Percentiles rank a stretch among this genome's conserved stretches.
These are phyloP conservation scores for Acromyrmex echinatior DNA, from an alignment of 1,140 invertebrate species.

Conservation along the genomic window DNA sequence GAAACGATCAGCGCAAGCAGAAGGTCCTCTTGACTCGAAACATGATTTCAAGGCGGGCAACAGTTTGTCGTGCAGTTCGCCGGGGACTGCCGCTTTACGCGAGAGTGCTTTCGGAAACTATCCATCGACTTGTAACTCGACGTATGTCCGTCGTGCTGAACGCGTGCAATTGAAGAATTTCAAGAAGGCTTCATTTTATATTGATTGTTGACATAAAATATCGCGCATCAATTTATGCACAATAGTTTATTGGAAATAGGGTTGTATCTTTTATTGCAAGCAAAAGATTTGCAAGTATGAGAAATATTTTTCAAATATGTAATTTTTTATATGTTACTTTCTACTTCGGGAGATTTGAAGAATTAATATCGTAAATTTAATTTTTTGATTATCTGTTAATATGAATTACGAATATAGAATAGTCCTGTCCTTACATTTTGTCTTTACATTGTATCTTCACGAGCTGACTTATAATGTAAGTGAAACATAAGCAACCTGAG, in stretches of 20 bases:
- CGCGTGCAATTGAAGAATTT: constrained; percentile 38
- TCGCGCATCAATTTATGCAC: not conserved
- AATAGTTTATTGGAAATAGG: not conserved
- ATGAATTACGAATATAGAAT: not conserved
- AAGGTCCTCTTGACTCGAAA: constrained; percentile 58
- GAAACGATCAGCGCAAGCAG: constrained; percentile 65
- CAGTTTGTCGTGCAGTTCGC: constrained; percentile 73
- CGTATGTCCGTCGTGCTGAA: constrained; percentile 19
- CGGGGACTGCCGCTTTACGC: constrained; percentile 46
- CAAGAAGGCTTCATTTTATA: constrained; percentile 18
- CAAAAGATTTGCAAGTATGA: not conserved
- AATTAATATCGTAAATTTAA: not conserved
- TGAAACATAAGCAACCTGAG: constrained; percentile 40
- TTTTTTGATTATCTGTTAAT: not conserved
- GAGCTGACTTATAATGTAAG: constrained; percentile 7
- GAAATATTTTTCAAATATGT: not conserved
- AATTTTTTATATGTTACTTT: not conserved
- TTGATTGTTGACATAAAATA: constrained; percentile 7
- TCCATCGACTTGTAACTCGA: constrained; percentile 43
- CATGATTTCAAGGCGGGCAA: constrained; percentile 74
- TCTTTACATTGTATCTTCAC: not conserved
- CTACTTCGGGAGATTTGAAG: not conserved
- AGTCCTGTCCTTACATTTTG: not conserved
- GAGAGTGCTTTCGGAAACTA: constrained; percentile 44
- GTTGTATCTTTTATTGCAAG: not conserved